Base-by-base conservation (phyloP, 2,888 invertebrate species). In the Bruchidius siliquastri region DNA sequence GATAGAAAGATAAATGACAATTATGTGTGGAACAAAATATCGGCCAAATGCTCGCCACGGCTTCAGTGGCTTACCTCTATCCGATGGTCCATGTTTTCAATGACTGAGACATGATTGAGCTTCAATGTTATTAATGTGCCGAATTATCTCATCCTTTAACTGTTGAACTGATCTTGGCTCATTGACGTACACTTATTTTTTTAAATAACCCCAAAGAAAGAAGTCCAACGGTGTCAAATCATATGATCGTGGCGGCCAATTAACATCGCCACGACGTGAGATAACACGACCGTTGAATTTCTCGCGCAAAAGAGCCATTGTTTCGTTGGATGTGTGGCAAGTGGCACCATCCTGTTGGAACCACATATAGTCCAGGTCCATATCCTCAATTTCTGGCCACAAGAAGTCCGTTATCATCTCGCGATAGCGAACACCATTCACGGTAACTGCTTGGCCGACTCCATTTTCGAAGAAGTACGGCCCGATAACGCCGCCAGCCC, bases 381-480 rank as follows among this genome's bases (percentile, higher is more conserved):
- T 49, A 13, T 49, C 68, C 70, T 70, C 71, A 18, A 21, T 22
- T 68, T 1, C 68, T 22, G 68, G 20, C 21, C 10, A 21, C 22
- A 79, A 74, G 74, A 74, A 79, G 21, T 77, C 67, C 21, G 69
- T 76, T 72, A 76, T 69, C 71, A 71, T 71, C 4, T 67, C 22
- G 10, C 67, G 21, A 71, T 67, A 71, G 2, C 71, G 71, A 3
- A 67, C 74, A 74, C 76, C 73, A 80, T 72, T 80, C 70, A 78
- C 76, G 0, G 76, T 78, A 20, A 77, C 70, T 49, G 76, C 70
- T 20, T 71, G 20, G 32, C 67, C 72, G 4, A 8, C 32, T 30
- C 73, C 76, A 75, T 78, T 77, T 74, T 77, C 76, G 69, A 80
- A 78, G 26, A 79, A 79, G 49, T 66, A 79, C 4, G 75, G 77